Evolutionary conservation across 2,797 vertebrate species (phyloP), one percentile per base, ranked within the genome.

Genomic region (Syngnathus acus): DNA sequence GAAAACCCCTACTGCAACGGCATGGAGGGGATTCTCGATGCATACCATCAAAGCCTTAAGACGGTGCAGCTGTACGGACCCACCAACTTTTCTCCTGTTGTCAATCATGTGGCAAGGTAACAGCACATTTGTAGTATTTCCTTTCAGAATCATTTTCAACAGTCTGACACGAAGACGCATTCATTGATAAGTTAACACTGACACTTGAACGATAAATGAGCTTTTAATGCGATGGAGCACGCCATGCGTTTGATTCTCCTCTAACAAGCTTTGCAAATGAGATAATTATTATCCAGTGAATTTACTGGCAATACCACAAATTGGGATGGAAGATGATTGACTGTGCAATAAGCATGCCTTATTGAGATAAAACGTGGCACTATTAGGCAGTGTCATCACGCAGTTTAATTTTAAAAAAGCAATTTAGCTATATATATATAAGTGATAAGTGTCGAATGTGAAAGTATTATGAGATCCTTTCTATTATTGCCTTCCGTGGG

Each of bases 21-120:
- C 61, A 98, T 98, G 65, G 94, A 95, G 58, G 96, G 96, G 10
- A 96, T 98, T 69, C 87, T 98, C 2, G 95, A 97, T 72, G 95
- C 95, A 0, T 98, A 98, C 72, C 95, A 98, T 83, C 90, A 91
- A 88, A 97, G 95, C 89, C 93, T 98, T 83, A 95, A 95, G 89
- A 94, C 93, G 0, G 95, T 98, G 73, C 96, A 98, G 90, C 94
- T 98, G 57, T 98, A 97, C 0, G 96, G 96, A 39, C 96, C 96
- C 60, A 98, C 96, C 75, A 98, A 98, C 87, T 98, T 98, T 0
- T 93, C 96, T 21, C 96, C 96, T 0, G 92, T 98, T 0, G 93
- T 98, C 78, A 98, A 95, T 81, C 94, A 95, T 0, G 96, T 98
- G 67, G 96, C 96, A 32, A 94, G 94, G 96, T 98, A 87, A 17